A percentile compares a stretch with the other conserved stretches of the same genome.
Conservation (phyloP, 2,113 vertebrate genomes). For the Ceuthmochares aereus region DNA sequence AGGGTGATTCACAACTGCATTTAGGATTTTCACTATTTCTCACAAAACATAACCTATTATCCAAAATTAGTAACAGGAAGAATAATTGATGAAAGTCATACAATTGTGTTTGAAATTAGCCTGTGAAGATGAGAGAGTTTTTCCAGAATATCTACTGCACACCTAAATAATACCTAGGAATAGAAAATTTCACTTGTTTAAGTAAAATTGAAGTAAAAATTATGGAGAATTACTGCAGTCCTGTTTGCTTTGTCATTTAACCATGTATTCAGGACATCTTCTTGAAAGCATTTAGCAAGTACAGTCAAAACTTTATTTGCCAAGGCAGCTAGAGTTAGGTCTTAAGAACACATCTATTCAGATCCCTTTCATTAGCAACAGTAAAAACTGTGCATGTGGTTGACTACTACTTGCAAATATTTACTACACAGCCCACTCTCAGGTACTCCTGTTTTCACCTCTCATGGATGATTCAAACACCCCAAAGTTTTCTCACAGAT, state of each 20-base stretch:
- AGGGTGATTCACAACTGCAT: neutral
- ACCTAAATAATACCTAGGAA: neutral
- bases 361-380: neutral
- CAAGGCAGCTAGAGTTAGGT: neutral
- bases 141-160: neutral
- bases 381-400: neutral
- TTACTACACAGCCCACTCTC: neutral
- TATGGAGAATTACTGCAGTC: neutral
- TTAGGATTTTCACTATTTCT: neutral
- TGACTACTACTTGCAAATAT: neutral
- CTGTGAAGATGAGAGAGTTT: neutral
- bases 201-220: neutral
- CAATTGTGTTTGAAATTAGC: neutral
- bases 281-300: neutral
- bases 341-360: neutral
- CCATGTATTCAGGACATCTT: neutral
- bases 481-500: neutral
- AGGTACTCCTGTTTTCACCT: neutral
- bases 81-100: neutral
- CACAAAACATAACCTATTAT: neutral
- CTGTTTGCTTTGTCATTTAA: neutral
- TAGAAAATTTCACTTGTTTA: neutral
- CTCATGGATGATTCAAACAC: neutral
- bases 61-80: neutral
- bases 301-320: neutral